Conservation (phyloP, 2,113 vertebrate species). For the Pseudopipra pipra region DNA sequence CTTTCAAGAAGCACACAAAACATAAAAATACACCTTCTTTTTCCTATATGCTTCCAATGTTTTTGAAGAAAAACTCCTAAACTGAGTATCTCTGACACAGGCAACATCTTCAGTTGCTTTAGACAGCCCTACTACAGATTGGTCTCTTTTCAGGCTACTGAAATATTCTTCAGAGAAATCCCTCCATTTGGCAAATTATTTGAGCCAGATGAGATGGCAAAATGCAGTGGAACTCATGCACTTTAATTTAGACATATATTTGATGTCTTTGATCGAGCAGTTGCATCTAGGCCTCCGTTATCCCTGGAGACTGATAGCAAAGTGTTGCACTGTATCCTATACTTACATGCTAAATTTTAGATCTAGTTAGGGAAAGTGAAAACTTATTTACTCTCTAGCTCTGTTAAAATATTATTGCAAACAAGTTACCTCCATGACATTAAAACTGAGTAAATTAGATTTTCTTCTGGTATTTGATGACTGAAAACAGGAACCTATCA, state of each 20-base stretch:
- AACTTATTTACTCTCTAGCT: not conserved
- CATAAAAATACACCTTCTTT: not conserved
- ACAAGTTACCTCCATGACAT: not conserved
- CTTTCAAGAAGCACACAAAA: not conserved
- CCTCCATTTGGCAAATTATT: not conserved
- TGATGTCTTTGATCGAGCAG: not conserved
- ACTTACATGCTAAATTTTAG: not conserved
- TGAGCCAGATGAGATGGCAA: not conserved
- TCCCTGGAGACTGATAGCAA: not conserved
- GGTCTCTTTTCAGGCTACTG: not conserved
- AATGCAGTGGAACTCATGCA: rapidly evolving
- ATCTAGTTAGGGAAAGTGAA: not conserved
- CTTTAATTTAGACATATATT: not conserved
- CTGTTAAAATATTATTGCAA: not conserved
- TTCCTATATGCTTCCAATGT: not conserved
- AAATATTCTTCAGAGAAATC: not conserved
- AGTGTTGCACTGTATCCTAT: not conserved
- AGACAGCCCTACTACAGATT: not conserved
- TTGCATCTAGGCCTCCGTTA: not conserved
- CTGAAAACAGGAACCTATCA: not conserved
- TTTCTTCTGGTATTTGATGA: not conserved
- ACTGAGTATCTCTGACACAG: not conserved
- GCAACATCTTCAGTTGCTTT: not conserved
- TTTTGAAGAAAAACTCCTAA: not conserved
- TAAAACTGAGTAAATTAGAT: not conserved